Evolutionary conservation across 1,140 invertebrate genomes (phyloP).

Genomic region (Diorhabda sublineata): DNA sequence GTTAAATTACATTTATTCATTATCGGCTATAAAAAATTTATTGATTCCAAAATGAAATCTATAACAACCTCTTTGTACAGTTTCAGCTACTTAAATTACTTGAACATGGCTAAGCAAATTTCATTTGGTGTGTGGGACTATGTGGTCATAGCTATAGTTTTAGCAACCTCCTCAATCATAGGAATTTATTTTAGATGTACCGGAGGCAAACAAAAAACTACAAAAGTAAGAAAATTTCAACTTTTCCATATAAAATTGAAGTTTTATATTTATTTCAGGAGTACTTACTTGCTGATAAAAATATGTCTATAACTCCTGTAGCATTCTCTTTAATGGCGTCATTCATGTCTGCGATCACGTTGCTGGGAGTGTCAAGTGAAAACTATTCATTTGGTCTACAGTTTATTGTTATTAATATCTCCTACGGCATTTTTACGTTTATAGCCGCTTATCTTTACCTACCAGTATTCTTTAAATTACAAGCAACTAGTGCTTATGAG

Average conservation of each 20-base stretch:
- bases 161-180: slow-evolving; percentile 64
- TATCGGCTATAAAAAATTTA: too few species aligned
- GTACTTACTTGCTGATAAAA: slow-evolving; percentile 75
- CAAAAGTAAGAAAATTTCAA: slow-evolving; percentile 54
- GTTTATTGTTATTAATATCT: slow-evolving; percentile 78
- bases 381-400: slow-evolving; percentile 81
- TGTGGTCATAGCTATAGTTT: slow-evolving; percentile 57
- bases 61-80: too few species aligned
- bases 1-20: too few species aligned
- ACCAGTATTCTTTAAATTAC: slow-evolving; percentile 83
- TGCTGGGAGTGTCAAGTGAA: slow-evolving; percentile 85
- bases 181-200: slow-evolving; percentile 80
- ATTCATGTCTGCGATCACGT: slow-evolving; percentile 90
- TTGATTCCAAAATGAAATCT: too few species aligned
- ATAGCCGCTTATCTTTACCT: slow-evolving; percentile 77
- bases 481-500: slow-evolving; percentile 85
- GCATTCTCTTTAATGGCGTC: slow-evolving; percentile 86
- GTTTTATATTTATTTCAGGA: slow-evolving; percentile 55
- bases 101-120: slow-evolving; percentile 5
- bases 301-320: slow-evolving; percentile 74
- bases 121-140: slow-evolving; percentile 58
- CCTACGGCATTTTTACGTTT: slow-evolving; percentile 76
- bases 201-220: slow-evolving; percentile 82
- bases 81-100: background rate
- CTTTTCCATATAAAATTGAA: background rate